phyloP scores from a whole-genome alignment of 1,140 invertebrate genomes.

The Drosophila sp. region DNA sequence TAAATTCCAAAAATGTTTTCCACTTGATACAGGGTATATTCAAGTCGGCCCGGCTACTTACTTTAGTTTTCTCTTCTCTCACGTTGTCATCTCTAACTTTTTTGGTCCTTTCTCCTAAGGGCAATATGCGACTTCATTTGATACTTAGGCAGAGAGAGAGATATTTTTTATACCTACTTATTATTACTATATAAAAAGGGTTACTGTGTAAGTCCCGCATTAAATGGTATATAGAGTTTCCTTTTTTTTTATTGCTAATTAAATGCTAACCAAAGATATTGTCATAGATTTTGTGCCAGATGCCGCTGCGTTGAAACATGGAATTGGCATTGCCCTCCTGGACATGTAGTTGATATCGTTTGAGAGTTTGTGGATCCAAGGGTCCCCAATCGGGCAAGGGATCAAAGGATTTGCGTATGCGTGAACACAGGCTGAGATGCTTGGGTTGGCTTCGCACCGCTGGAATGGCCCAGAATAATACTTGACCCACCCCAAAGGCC shows the following conservation, averaged over 20 bases:
- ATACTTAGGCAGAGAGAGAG: constrained; percentile 58
- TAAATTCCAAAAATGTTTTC: no score
- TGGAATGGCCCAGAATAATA: constrained; percentile 85
- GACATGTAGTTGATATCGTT: constrained; percentile 64
- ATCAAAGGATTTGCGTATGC: constrained; percentile 83
- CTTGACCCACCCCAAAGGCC: constrained; percentile 85
- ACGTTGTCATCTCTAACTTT: constrained; percentile 42
- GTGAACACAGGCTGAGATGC: constrained; percentile 68
- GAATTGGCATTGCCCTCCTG: constrained; percentile 53
- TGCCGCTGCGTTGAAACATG: constrained; percentile 65
- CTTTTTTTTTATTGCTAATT: constrained; percentile 67
- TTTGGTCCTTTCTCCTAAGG: constrained; percentile 34
- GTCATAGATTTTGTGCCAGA: constrained; percentile 80
- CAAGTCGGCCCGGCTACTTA: no score
- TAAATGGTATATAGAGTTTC: constrained; percentile 47
- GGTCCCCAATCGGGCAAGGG: constrained; percentile 85
- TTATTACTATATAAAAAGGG: constrained; percentile 67
- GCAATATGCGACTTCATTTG: constrained; percentile 63
- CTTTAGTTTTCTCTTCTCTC: background rate
- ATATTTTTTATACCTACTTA: constrained; percentile 40
- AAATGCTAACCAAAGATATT: constrained; percentile 78
- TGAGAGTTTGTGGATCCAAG: constrained; percentile 61
- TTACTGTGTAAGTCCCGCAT: constrained; percentile 58
- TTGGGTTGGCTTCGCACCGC: constrained; percentile 70
- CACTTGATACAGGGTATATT: no score